phyloP scores from a whole-genome alignment of 2,797 vertebrate species.

The Ceryle rudis region DNA sequence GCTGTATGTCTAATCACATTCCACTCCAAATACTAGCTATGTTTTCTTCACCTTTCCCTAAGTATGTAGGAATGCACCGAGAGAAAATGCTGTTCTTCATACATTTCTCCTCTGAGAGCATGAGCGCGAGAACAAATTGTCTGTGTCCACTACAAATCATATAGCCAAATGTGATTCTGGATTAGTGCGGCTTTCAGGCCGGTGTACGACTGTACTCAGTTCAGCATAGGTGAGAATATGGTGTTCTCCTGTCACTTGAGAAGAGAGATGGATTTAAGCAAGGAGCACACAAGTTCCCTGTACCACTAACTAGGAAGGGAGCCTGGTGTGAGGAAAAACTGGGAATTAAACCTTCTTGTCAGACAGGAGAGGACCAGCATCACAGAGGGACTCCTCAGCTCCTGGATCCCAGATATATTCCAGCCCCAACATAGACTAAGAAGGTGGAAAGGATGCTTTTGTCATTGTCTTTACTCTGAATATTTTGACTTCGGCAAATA shows the following conservation, averaged over 20 bases:
- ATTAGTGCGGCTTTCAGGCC: background rate
- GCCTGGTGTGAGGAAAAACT: background rate
- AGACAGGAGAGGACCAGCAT: background rate
- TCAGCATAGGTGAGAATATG: accelerated
- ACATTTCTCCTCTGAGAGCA: background rate
- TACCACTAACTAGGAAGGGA: background rate
- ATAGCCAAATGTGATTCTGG: background rate
- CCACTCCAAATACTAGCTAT: background rate
- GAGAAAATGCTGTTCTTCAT: background rate
- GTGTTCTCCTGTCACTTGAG: background rate
- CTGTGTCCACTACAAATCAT: background rate
- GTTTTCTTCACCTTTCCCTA: background rate
- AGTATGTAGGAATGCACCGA: background rate
- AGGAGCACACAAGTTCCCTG: background rate
- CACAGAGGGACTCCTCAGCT: background rate
- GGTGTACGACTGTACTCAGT: background rate
- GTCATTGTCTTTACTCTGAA: background rate
- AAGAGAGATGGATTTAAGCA: background rate
- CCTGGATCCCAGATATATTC: background rate
- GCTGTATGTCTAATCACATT: background rate
- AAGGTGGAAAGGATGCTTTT: background rate
- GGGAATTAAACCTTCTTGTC: background rate
- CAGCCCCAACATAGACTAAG: background rate
- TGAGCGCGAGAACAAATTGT: background rate
- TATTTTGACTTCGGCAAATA: background rate